Evolutionary conservation across 2,113 vertebrate species (phyloP).

Genomic region (Engraulis encrasicolus): DNA sequence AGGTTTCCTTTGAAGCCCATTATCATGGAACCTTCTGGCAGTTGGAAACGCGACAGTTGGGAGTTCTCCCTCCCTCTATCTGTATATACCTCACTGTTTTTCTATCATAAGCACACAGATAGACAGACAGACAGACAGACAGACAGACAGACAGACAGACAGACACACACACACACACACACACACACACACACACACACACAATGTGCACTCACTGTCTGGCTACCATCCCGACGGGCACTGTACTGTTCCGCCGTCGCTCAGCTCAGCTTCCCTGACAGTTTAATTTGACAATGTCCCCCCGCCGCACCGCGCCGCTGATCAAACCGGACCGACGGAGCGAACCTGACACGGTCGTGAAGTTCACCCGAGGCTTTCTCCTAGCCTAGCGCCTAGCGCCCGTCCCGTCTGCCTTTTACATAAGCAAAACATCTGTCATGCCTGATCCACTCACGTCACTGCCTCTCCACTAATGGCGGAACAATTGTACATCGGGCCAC

Average conservation of each 20-base stretch:
- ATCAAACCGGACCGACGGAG: constrained; percentile 57
- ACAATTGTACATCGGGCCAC: too few species aligned
- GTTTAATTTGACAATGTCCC: constrained; percentile 69
- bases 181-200: background rate
- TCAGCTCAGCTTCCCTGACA: too few species aligned
- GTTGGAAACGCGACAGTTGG: background rate
- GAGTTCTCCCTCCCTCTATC: background rate
- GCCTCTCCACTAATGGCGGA: too few species aligned
- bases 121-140: background rate
- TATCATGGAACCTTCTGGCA: background rate
- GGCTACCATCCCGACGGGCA: background rate
- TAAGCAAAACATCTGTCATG: constrained; percentile 32
- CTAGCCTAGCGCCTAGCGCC: constrained; percentile 23
- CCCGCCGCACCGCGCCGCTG: constrained; percentile 33
- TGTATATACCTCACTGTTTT: background rate
- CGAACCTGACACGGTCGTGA: constrained; percentile 45
- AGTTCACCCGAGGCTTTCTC: constrained; percentile 38
- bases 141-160: background rate
- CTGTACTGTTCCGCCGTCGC: constrained; percentile 12
- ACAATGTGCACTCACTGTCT: background rate
- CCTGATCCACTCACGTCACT: constrained; percentile 23
- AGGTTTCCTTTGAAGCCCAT: background rate
- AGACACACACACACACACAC: constrained; percentile 9
- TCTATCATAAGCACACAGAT: background rate
- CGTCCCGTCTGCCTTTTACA: constrained; percentile 33